phyloP scores from a whole-genome alignment of 1,140 invertebrate genomes.

The Bombyx mori region DNA sequence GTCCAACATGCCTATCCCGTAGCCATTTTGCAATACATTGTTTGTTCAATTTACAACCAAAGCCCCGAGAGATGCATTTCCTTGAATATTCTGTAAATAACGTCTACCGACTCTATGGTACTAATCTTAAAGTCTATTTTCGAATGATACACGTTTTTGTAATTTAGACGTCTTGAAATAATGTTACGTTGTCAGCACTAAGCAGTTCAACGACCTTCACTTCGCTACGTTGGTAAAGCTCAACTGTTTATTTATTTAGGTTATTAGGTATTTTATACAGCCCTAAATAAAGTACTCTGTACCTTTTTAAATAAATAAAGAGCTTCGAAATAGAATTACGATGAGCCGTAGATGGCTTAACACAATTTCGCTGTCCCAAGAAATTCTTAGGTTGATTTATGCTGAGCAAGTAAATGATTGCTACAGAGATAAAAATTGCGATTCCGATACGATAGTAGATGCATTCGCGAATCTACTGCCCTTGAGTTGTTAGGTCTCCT shows the following conservation, averaged over 20 bases:
- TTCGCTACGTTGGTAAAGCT: conserved; percentile 1
- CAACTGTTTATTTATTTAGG: conserved; percentile 7
- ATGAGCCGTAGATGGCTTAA: no score
- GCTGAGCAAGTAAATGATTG: no score
- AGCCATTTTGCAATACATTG: conserved; percentile 53
- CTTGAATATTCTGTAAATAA: neutral
- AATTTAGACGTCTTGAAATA: conserved; percentile 18
- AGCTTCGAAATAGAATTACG: no score
- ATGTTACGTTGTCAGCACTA: conserved; percentile 17
- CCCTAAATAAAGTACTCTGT: no score
- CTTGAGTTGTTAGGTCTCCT: no score
- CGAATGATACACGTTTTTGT: neutral
- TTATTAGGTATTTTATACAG: neutral
- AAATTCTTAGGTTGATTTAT: no score
- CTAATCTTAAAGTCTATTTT: conserved; percentile 1
- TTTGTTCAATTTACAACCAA: conserved; percentile 48
- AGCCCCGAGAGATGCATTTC: conserved; percentile 25
- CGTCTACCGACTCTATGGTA: neutral
- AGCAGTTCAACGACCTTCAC: conserved; percentile 9
- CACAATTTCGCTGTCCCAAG: no score
- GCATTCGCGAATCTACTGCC: no score
- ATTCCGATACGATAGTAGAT: no score
- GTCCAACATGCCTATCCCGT: conserved; percentile 21
- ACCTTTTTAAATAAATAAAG: no score
- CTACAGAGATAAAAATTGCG: no score